Evolutionary conservation across 2,113 vertebrate genomes (phyloP).

Genomic region (Tricholaema leucomelas): DNA sequence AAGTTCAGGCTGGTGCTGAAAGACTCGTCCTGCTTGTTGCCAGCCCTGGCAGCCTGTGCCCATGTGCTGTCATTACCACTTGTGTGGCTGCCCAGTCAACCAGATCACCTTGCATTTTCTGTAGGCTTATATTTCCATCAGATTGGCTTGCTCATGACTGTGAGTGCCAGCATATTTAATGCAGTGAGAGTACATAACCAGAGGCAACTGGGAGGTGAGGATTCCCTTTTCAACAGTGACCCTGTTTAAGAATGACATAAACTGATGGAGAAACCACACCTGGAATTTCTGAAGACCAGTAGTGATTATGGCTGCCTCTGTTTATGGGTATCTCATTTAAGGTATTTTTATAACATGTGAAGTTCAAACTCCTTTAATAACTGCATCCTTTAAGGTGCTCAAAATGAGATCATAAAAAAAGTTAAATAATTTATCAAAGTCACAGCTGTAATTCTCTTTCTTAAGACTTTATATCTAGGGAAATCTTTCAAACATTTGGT

Average conservation of each 20-base stretch:
- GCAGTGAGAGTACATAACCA: background rate
- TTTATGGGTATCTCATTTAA: background rate
- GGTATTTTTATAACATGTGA: background rate
- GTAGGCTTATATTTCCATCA: background rate
- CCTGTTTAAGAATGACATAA: background rate
- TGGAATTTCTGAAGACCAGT: background rate
- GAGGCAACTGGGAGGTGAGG: background rate
- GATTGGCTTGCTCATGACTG: background rate
- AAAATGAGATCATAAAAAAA: background rate
- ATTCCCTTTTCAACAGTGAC: background rate
- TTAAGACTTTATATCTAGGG: background rate
- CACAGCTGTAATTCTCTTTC: background rate
- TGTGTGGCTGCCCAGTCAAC: constrained; percentile 22
- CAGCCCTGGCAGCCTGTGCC: background rate
- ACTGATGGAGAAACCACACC: background rate
- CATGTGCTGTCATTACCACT: background rate
- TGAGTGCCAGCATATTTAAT: background rate
- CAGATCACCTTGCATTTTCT: background rate
- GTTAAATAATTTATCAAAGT: background rate
- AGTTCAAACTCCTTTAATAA: background rate
- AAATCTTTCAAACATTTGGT: background rate
- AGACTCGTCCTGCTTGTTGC: background rate
- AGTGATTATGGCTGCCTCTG: background rate
- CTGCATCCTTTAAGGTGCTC: background rate
- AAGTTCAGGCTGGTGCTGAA: background rate